Percentiles rank a stretch among this genome's conserved stretches.
Evolutionary conservation across 2,113 vertebrate genomes (phyloP).

Genomic region (Anthoscopus minutus): DNA sequence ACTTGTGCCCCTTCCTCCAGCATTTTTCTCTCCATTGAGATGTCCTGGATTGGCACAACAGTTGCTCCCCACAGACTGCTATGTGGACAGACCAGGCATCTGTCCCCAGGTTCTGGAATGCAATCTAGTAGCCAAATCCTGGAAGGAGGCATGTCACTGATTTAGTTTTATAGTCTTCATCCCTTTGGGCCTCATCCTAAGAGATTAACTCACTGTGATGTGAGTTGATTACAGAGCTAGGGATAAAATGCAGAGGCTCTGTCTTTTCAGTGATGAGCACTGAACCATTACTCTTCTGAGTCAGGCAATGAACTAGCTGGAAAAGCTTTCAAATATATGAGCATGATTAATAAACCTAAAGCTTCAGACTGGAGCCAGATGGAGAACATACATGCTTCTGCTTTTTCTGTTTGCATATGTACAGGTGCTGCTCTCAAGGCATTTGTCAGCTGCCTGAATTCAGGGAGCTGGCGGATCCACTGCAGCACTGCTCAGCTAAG

Average conservation of each 20-base stretch:
- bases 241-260: neutral
- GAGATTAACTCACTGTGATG: neutral
- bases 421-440: neutral
- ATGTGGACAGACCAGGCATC: neutral
- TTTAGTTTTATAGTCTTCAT: neutral
- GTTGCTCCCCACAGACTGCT: neutral
- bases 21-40: accelerated
- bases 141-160: neutral
- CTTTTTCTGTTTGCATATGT: neutral
- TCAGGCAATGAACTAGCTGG: neutral
- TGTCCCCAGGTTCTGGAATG: neutral
- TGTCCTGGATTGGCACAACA: neutral
- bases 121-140: neutral
- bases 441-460: neutral
- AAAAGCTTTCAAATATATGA: neutral
- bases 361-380: neutral
- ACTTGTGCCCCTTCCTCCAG: neutral
- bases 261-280: neutral
- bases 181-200: neutral
- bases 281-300: neutral
- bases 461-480: neutral
- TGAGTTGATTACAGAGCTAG: neutral
- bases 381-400: neutral
- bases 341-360: slow-evolving; percentile 21
- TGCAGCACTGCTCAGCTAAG: neutral